phyloP scores from a whole-genome alignment of 2,113 vertebrate species.

The Argyrosomus japonicus region DNA sequence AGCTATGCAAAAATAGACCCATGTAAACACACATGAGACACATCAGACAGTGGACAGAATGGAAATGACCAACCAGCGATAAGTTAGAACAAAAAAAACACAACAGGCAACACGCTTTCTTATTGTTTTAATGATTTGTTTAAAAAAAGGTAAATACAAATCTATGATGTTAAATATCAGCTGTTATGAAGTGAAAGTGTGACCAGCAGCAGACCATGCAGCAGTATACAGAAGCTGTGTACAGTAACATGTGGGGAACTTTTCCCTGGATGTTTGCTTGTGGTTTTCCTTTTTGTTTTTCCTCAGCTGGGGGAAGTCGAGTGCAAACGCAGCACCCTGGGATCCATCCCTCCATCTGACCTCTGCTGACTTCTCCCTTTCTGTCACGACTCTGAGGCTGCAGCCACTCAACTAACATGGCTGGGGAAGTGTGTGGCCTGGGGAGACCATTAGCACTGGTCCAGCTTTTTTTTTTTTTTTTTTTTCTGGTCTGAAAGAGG shows the following conservation, averaged over 20 bases:
- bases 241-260: conserved; percentile 1
- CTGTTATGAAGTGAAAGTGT: neutral
- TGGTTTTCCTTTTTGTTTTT: conserved; percentile 50
- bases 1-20: neutral
- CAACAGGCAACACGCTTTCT: neutral
- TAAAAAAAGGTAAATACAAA: neutral
- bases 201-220: no score
- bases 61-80: neutral
- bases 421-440: conserved; percentile 33
- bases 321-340: conserved; percentile 35
- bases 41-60: neutral
- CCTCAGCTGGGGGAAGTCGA: conserved; percentile 46
- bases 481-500: conserved; percentile 35
- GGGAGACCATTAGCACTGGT: conserved; percentile 35
- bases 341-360: conserved; percentile 53
- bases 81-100: neutral
- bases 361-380: conserved; percentile 38
- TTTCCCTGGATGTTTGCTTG: conserved; percentile 31
- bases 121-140: neutral
- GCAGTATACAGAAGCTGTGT: conserved; percentile 11
- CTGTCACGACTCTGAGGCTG: conserved; percentile 33
- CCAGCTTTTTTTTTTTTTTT: conserved; percentile 26
- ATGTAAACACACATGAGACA: neutral
- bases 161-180: neutral
- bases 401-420: conserved; percentile 26